A percentile compares a stretch with the other conserved stretches of the same genome.
These are phyloP conservation scores for Scaptomyza graminum DNA, from an alignment of 1,140 invertebrate species.

Conservation along the genomic window DNA sequence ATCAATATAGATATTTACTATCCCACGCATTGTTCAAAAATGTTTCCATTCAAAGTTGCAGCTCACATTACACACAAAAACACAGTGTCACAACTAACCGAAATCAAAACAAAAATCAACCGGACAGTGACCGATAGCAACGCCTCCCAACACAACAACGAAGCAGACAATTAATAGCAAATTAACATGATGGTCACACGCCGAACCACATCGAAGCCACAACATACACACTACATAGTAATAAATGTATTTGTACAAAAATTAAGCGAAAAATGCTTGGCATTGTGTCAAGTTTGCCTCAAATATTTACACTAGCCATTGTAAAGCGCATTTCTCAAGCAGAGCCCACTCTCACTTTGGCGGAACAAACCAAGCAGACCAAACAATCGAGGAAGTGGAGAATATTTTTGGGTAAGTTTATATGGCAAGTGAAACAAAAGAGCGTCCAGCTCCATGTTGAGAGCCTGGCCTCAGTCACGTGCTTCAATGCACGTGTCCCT, in stretches of 20 bases:
- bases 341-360: background rate
- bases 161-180: slow-evolving; percentile 81
- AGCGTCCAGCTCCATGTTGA: slow-evolving; percentile 56
- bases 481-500: slow-evolving; percentile 81
- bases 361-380: slow-evolving; percentile 45
- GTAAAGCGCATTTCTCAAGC: slow-evolving; percentile 66
- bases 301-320: slow-evolving; percentile 73
- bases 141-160: slow-evolving; percentile 29
- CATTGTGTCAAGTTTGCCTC: slow-evolving; percentile 65
- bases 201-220: slow-evolving; percentile 9
- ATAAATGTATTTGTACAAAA: slow-evolving; percentile 78
- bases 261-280: slow-evolving; percentile 75
- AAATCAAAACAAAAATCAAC: slow-evolving; percentile 57
- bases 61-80: slow-evolving; percentile 41
- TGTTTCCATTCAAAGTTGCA: background rate
- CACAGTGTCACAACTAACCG: slow-evolving; percentile 32
- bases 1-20: slow-evolving; percentile 20
- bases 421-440: slow-evolving; percentile 49
- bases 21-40: slow-evolving; percentile 24
- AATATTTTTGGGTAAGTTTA: slow-evolving; percentile 42
- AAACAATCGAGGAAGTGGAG: slow-evolving; percentile 45
- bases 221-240: slow-evolving; percentile 44
- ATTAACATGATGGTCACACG: slow-evolving; percentile 81
- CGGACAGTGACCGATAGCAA: slow-evolving; percentile 19
- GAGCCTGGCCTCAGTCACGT: slow-evolving; percentile 68